Base-by-base conservation (phyloP, 2,888 invertebrate genomes). In the Dioctria linearis region DNA sequence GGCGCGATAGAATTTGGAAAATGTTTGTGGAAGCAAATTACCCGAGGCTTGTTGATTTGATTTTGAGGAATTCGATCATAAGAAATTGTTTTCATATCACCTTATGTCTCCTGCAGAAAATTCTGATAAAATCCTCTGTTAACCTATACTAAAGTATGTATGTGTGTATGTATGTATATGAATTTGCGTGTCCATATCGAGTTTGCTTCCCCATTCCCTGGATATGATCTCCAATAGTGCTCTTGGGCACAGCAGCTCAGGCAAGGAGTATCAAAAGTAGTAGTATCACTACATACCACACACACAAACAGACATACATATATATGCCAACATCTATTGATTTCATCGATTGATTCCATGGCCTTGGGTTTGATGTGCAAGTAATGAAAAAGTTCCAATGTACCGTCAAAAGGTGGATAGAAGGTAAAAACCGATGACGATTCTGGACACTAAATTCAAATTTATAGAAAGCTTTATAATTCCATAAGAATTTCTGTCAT, bases 41-140 rank as follows among this genome's bases (percentile, higher is more conserved):
- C 73, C 75, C 67, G 73, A 66, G 66, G 79, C 73, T 79, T 76
- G 78, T 78, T 81, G 81, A 81, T 81, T 81, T 73, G 79, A 81
- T 81, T 81, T 79, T 71, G 61, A 73, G 73, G 79, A 79, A 81
- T 79, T 81, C 79, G 75, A 81, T 79, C 75, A 81, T 79, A 79
- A 75, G 81, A 75, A 81, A 81, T 81, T 81, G 79, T 81, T 81
- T 81, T 81, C 81, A 75, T 73, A 79, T 81, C 81, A 81, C 79
- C 81, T 81, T 75, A 79, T 81, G 81, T 81, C 78, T 51, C 71
- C 42, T 39, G 54, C 67, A 71, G 54, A n/a, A 54, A n/a, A 8
- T 46, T n/a, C n/a, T 54, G 54, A 25, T 25, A 25, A 1, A 25
- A 25, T 25, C 25, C 25, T 25, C 25, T n/a, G n/a, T n/a, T n/a